phyloP scores from a whole-genome alignment of 2,797 vertebrate genomes.

The Loriculus beryllinus region DNA sequence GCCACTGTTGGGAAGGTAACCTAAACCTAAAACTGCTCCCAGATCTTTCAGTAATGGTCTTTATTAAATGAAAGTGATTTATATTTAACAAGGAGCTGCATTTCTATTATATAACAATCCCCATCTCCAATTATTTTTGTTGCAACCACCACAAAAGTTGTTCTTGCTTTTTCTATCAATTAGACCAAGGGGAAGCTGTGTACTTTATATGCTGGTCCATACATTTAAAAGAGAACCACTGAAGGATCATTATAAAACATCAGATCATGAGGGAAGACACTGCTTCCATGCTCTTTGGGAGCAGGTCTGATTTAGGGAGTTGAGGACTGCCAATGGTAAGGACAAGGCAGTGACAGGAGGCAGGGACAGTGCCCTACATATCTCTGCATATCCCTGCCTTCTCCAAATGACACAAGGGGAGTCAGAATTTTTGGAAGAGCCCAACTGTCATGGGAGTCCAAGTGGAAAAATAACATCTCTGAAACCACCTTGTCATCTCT shows the following conservation, averaged over 20 bases:
- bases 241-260: background rate
- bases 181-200: background rate
- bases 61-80: background rate
- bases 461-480: background rate
- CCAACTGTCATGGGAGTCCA: background rate
- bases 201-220: accelerated
- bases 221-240: background rate
- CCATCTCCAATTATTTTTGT: background rate
- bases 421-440: background rate
- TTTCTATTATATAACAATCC: background rate
- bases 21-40: background rate
- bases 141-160: background rate
- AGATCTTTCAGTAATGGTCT: background rate
- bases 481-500: background rate
- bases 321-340: accelerated
- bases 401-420: background rate
- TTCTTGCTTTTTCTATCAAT: background rate
- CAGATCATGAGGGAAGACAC: background rate
- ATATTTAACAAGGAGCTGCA: background rate
- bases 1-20: background rate
- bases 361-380: accelerated
- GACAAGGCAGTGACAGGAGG: background rate
- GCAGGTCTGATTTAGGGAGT: too few species aligned
- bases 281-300: accelerated
- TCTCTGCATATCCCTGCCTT: background rate